Conservation (phyloP, 2,113 vertebrate species). For the Siniperca chuatsi region DNA sequence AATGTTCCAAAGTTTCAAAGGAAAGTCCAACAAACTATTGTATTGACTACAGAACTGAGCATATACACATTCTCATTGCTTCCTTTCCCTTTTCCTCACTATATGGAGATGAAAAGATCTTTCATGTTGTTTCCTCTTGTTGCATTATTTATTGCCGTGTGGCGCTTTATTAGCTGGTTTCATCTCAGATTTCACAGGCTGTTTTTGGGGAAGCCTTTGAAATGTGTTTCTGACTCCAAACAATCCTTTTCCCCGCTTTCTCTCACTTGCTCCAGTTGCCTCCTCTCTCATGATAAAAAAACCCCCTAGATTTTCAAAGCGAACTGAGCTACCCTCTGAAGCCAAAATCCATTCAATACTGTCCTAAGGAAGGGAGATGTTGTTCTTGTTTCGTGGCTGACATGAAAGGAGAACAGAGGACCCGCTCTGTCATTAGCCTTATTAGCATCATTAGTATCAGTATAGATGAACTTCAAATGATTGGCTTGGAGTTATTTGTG, state of each 20-base stretch:
- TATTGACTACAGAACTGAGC: conserved; percentile 53
- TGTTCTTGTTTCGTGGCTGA: conserved; percentile 66
- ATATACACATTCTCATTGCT: conserved; percentile 43
- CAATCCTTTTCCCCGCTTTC: conserved; percentile 70
- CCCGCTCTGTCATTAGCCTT: conserved; percentile 74
- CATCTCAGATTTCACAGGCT: conserved; percentile 80
- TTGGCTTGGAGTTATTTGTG: conserved; percentile 76
- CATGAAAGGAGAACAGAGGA: conserved; percentile 72
- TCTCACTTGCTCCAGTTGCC: conserved; percentile 67
- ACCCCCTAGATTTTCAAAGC: conserved; percentile 71
- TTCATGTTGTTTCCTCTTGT: conserved; percentile 84
- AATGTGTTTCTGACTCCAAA: conserved; percentile 81
- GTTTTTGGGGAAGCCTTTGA: conserved; percentile 79
- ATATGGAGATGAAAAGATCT: conserved; percentile 80
- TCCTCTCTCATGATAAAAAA: conserved; percentile 62
- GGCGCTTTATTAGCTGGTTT: conserved; percentile 79
- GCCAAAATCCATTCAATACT: conserved; percentile 67
- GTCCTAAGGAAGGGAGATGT: conserved; percentile 74
- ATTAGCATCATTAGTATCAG: conserved; percentile 75
- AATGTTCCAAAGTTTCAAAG: conserved; percentile 64
- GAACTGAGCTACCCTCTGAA: conserved; percentile 65
- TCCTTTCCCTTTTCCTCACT: conserved; percentile 60
- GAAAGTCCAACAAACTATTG: conserved; percentile 64
- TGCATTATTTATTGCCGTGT: conserved; percentile 83
- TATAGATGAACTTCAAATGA: conserved; percentile 76